Evolutionary conservation across 2,888 invertebrate species (phyloP), one percentile per base, ranked within the genome.

Genomic region (Pardosa pseudoannulata): DNA sequence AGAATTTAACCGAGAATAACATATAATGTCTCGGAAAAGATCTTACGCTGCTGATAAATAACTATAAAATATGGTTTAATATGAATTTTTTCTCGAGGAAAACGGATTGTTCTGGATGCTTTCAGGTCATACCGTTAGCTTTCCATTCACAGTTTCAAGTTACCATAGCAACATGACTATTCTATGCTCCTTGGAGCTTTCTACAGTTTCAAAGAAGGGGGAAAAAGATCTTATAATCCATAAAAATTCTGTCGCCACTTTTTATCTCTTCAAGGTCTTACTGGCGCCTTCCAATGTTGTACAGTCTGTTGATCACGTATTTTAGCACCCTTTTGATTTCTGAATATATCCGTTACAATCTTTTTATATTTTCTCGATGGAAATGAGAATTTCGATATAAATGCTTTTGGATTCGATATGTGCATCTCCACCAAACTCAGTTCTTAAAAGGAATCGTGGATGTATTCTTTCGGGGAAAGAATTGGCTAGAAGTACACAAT

Each of bases 251-350:
- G 56, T 56, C 56, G 23, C 19, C 56, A 56, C 56, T 56, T 56
- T 56, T 23, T 56, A 23, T 56, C 56, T 23, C 19, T 23, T 19
- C 3, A 23, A 56, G 23, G 56, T 3, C 56, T 56, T 56, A 56
- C 56, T 56, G 83, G 83, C 83, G 83, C 78, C 83, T 19, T 73
- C 39, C 56, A 85, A 73, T 85, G 56, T 39, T 56, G 72, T 75
- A 73, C 78, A 78, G 78, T 78, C 83, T 85, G 83, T 67, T 85
- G 78, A 65, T 27, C 56, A 56, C 67, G 7, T 56, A 56, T 23
- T 56, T 56, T 6, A 56, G 56, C 56, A 23, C 56, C 19, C 56
- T 56, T 56, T 56, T 56, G 56, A 56, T 56, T 56, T 56, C 56
- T 2, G 3, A 23, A 7, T 56, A 56, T 56, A 56, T 56, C 56